These are phyloP conservation scores for Colius striatus DNA, from an alignment of 2,113 vertebrate species.

Conservation along the genomic window DNA sequence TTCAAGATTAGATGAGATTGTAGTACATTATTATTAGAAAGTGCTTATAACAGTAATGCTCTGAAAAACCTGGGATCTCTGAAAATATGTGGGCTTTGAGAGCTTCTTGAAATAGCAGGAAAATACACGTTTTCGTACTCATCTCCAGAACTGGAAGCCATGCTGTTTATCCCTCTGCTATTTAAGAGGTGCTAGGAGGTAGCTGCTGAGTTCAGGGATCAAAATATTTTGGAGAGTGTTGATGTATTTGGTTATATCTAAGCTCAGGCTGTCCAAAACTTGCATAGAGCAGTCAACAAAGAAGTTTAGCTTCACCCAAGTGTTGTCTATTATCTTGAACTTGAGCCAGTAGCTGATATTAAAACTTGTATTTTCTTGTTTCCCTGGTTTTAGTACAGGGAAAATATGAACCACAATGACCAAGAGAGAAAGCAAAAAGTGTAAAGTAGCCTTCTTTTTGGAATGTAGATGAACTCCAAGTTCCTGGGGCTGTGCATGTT, in stretches of 20 bases:
- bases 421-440: rapidly evolving
- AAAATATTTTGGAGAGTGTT: background rate
- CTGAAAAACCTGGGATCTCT: background rate
- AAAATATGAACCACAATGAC: background rate
- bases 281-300: background rate
- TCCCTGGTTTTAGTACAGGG: background rate
- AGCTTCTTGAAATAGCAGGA: background rate
- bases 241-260: background rate
- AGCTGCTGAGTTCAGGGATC: background rate
- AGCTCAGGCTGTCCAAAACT: background rate
- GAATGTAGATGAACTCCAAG: background rate
- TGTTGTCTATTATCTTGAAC: background rate
- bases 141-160: rapidly evolving
- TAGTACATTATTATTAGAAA: background rate
- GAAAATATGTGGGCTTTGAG: background rate
- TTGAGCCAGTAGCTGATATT: background rate
- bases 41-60: background rate
- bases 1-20: background rate
- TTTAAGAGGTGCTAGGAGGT: background rate
- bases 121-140: background rate
- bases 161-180: no score
- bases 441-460: background rate
- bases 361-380: background rate
- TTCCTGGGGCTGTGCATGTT: background rate
- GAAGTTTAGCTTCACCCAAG: background rate